A percentile compares a stretch with the other conserved stretches of the same genome.
Conservation (phyloP, 2,113 vertebrate species). For the Nymphicus hollandicus region DNA sequence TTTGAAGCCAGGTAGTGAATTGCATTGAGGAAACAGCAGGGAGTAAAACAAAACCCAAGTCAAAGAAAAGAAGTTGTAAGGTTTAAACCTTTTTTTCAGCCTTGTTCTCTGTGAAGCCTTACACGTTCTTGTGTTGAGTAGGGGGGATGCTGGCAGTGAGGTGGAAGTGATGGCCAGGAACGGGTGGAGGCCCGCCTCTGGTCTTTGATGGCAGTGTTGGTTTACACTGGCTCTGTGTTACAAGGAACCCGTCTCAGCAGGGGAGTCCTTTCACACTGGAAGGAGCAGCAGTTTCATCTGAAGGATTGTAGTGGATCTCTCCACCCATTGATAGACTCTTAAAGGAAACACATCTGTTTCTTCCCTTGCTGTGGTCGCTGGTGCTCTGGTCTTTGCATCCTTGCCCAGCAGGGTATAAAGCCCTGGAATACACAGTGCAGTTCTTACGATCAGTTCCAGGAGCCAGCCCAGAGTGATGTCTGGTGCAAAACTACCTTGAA, state of each 20-base stretch:
- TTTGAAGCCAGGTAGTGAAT: not conserved
- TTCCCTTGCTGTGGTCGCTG: not conserved
- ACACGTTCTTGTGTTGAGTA: not conserved
- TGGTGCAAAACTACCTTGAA: not conserved
- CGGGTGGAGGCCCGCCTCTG: not conserved
- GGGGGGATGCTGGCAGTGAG: accelerated
- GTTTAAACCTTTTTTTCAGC: not conserved
- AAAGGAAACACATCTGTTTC: not conserved
- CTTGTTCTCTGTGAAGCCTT: not conserved
- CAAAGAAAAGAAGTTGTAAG: not conserved
- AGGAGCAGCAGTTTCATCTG: not conserved
- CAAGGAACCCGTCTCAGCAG: not conserved
- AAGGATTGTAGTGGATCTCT: not conserved
- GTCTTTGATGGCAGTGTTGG: not conserved
- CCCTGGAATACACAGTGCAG: too few species aligned
- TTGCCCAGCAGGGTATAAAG: not conserved
- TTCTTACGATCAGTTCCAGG: not conserved
- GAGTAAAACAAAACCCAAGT: not conserved
- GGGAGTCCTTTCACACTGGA: not conserved
- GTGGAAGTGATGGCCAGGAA: not conserved
- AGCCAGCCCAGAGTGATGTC: not conserved
- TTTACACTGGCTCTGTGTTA: not conserved
- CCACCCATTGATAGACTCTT: not conserved
- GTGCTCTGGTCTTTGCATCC: not conserved
- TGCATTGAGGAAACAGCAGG: not conserved